Conservation (phyloP, 1,140 invertebrate genomes). For the Drosophila bipectinata region DNA sequence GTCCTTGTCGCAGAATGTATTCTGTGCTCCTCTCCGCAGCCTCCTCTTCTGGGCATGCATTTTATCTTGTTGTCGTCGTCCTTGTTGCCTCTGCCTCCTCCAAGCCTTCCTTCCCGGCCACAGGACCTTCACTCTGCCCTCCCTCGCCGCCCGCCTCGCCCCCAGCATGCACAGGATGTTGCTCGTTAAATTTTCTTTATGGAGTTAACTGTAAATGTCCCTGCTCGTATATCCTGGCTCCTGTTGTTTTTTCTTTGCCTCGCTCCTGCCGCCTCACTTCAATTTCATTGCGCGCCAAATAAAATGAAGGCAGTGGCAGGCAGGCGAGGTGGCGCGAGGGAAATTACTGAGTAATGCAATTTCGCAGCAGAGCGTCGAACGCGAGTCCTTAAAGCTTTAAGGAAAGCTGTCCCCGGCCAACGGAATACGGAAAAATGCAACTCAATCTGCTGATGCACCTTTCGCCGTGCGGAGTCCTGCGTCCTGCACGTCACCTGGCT, state of each 20-base stretch:
- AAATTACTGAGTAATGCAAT: slow-evolving; percentile 74
- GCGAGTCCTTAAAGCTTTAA: slow-evolving; percentile 63
- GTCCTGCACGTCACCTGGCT: not conserved
- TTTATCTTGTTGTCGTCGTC: slow-evolving; percentile 79
- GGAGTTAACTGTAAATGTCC: slow-evolving; percentile 80
- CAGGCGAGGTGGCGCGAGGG: slow-evolving; percentile 1
- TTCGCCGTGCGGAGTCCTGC: not conserved
- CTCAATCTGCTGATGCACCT: slow-evolving; percentile 30
- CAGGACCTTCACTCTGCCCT: not conserved
- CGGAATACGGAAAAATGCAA: slow-evolving; percentile 4
- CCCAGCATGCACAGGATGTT: slow-evolving; percentile 71
- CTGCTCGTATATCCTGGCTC: slow-evolving; percentile 38
- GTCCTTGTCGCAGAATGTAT: slow-evolving; percentile 60
- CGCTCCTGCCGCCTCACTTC: slow-evolving; percentile 41
- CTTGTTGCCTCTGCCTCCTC: slow-evolving; percentile 31
- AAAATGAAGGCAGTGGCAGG: slow-evolving; percentile 43
- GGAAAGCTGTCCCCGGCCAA: slow-evolving; percentile 8
- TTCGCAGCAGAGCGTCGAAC: slow-evolving; percentile 29
- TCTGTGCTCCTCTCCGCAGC: slow-evolving; percentile 47
- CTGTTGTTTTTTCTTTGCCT: slow-evolving; percentile 36
- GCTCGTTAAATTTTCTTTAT: slow-evolving; percentile 82
- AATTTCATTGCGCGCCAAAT: slow-evolving; percentile 72
- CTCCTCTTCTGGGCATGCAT: slow-evolving; percentile 57
- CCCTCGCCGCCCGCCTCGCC: not conserved
- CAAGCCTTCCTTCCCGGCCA: slow-evolving; percentile 2